Percentiles rank a stretch among this genome's conserved stretches.
Conservation (phyloP, 2,888 invertebrate genomes). For the Marronus borbonicus region DNA sequence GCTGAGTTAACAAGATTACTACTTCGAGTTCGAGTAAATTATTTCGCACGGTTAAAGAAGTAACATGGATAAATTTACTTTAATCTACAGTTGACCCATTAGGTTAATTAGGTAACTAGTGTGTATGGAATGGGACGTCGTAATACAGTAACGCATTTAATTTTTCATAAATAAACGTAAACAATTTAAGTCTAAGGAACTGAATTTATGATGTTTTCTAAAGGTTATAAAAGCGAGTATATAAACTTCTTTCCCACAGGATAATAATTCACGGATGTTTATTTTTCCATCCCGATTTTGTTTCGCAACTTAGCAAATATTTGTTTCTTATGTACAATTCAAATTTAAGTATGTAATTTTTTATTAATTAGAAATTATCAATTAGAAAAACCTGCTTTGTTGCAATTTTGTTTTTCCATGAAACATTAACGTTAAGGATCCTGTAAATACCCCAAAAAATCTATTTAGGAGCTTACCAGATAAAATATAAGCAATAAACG, state of each 20-base stretch:
- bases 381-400: no score
- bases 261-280: conserved; percentile 38
- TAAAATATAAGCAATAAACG: not conserved
- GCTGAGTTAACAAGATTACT: not conserved
- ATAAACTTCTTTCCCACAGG: conserved; percentile 30
- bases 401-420: no score
- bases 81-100: no score
- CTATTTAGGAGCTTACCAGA: not conserved
- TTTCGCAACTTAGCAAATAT: conserved; percentile 7
- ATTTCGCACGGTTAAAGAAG: not conserved
- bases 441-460: not conserved
- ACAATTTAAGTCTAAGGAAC: not conserved
- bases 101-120: no score
- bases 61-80: no score
- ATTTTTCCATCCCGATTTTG: conserved; percentile 4
- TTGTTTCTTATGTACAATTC: not conserved
- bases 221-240: conserved; percentile 7
- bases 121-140: no score
- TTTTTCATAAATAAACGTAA: not conserved
- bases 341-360: not conserved
- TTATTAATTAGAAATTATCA: not conserved
- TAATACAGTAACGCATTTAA: no score
- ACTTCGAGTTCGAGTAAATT: not conserved
- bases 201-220: conserved; percentile 35
- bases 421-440: no score